Conservation (phyloP, 2,797 vertebrate species). For the Paedocypris micromegethes region DNA sequence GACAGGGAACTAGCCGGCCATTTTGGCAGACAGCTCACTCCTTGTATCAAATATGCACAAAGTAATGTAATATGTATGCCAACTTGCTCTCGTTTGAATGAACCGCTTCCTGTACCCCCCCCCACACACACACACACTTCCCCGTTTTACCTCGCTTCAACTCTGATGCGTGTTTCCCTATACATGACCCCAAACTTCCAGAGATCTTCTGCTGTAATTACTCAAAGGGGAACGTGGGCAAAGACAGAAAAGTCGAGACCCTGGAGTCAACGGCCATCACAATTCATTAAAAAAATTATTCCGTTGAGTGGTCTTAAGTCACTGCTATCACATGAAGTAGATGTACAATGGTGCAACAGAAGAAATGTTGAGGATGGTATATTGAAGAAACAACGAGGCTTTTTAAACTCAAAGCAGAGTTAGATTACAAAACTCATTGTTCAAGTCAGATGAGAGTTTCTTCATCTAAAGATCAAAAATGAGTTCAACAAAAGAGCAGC, state of each 20-base stretch:
- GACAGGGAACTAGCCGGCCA: background rate
- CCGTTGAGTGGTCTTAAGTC: background rate
- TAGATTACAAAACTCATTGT: too few relatives aligned
- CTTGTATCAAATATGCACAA: conserved; percentile 15
- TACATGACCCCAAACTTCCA: background rate
- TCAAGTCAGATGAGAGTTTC: too few relatives aligned
- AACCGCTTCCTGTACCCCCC: background rate
- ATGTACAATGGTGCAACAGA: too few relatives aligned
- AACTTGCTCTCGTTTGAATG: conserved; percentile 9
- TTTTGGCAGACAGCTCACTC: conserved; percentile 3
- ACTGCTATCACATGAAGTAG: background rate
- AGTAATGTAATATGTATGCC: conserved; percentile 12
- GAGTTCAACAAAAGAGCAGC: too few relatives aligned
- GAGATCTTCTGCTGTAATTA: background rate
- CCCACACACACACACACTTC: background rate
- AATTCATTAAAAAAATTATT: background rate
- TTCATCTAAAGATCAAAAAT: too few relatives aligned
- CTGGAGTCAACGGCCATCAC: background rate
- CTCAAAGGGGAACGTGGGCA: too few relatives aligned
- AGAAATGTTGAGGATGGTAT: too few relatives aligned
- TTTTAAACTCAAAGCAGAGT: too few relatives aligned
- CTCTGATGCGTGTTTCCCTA: background rate
- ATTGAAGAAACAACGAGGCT: too few relatives aligned
- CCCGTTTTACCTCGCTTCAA: conserved; percentile 2
- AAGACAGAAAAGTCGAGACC: background rate